These are phyloP conservation scores for Anhinga anhinga DNA, from an alignment of 2,113 vertebrate genomes.

Conservation along the genomic window DNA sequence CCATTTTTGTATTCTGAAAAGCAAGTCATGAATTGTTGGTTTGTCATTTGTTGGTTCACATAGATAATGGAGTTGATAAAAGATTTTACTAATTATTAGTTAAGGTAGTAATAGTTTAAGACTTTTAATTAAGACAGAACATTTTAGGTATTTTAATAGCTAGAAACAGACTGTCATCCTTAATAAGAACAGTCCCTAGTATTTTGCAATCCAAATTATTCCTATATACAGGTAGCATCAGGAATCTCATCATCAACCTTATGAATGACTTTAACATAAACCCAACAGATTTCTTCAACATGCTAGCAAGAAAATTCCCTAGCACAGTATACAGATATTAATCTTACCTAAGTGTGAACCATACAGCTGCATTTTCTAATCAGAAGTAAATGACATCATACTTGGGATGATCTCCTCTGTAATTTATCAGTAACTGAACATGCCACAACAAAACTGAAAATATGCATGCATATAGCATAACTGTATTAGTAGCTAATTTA, in stretches of 20 bases:
- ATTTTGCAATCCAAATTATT: slow-evolving; percentile 20
- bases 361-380: not conserved
- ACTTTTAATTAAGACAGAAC: slow-evolving; percentile 46
- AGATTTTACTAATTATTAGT: slow-evolving; percentile 32
- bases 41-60: not conserved
- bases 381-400: not conserved
- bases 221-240: not conserved
- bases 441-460: not conserved
- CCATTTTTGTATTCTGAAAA: not conserved
- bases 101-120: slow-evolving; percentile 11
- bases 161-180: not conserved
- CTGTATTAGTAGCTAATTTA: not conserved
- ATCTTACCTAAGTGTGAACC: not conserved
- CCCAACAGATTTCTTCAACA: not conserved
- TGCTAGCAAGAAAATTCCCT: not conserved
- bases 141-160: slow-evolving; percentile 7
- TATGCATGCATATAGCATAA: not conserved
- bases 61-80: slow-evolving; percentile 6
- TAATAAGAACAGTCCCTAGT: not conserved
- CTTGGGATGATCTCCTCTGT: not conserved
- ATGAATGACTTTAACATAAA: slow-evolving; percentile 12
- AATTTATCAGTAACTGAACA: slow-evolving; percentile 3
- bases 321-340: not conserved
- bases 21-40: not conserved
- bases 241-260: not conserved